Evolutionary conservation across 1,140 invertebrate genomes (phyloP), one percentile per base, ranked within the genome.

Genomic region (Drosophila setifemur): DNA sequence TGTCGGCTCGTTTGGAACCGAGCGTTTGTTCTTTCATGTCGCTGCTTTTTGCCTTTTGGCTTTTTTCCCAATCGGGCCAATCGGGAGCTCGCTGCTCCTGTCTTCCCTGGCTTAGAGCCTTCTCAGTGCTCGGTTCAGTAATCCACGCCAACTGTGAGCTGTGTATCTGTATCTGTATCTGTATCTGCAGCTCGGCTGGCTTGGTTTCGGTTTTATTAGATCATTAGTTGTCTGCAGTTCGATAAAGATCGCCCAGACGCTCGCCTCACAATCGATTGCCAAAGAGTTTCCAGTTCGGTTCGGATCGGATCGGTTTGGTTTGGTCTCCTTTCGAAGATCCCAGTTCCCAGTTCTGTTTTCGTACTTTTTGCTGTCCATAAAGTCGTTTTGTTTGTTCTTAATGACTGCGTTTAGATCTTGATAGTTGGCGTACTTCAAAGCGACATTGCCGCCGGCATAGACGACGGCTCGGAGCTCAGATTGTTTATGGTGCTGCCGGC

Each of bases 361-460:
- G 57, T 77, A 66, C 70, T 73, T 82, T 85, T 85, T 86, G 79
- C 79, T 79, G 81, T 79, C 81, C 81, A 86, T 86, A 87, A 86
- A 86, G 81, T 86, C 81, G 81, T 86, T 86, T 86, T 86, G 81
- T 86, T 86, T 86, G 81, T 86, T 86, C 81, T 86, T 86, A 86
- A 86, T 86, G 81, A 86, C 81, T 86, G 82, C 81, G 76, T 86
- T 86, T 86, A 86, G 81, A 86, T 86, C 81, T 86, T 86, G 81
- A 86, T 86, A 86, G 79, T 79, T 85, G 75, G 67, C 68, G 57
- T 70, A 87, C 76, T 87, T 87, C 81, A 86, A 86, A 86, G 82
- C 25, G 67, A 63, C 72, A 73, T 28, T 55, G 82, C 81, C 82
- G 82, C 74, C 74, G 79, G 73, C 79, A 35, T 66, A 69, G 73